These are phyloP conservation scores for Malthinus seriepunctatus DNA, from an alignment of 2,888 invertebrate species.

Conservation along the genomic window DNA sequence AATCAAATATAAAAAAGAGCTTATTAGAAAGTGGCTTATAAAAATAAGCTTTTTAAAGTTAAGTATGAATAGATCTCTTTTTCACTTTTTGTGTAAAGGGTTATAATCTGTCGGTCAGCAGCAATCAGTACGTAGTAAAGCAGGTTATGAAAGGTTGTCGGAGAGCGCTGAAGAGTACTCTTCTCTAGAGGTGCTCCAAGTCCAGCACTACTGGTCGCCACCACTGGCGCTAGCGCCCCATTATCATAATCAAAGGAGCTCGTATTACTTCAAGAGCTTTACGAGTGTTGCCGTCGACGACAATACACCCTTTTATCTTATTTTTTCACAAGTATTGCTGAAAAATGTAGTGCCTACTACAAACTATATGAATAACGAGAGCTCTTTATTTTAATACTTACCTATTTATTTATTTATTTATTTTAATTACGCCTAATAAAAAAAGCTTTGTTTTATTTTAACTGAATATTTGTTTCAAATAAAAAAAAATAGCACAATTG, in stretches of 20 bases:
- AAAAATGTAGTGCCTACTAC: slow-evolving; percentile 14
- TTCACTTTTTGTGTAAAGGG: slow-evolving; percentile 32
- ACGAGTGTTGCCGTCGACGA: slow-evolving; percentile 34
- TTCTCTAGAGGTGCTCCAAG: slow-evolving; percentile 33
- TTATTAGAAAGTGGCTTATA: too few species aligned
- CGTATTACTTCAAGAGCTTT: slow-evolving; percentile 35
- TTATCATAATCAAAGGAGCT: slow-evolving; percentile 39
- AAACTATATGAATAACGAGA: not conserved
- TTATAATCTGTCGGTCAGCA: slow-evolving; percentile 44
- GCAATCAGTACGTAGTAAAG: slow-evolving; percentile 34
- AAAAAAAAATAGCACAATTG: too few species aligned
- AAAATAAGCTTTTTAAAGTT: slow-evolving; percentile 19
- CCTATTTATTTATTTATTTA: too few species aligned
- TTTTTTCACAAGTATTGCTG: slow-evolving; percentile 23
- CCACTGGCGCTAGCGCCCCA: slow-evolving; percentile 32
- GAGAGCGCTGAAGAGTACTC: slow-evolving; percentile 36
- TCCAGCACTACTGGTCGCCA: slow-evolving; percentile 34
- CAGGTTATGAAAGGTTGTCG: slow-evolving; percentile 37
- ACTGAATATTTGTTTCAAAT: too few species aligned
- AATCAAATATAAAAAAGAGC: slow-evolving; percentile 3
- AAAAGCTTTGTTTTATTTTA: not conserved
- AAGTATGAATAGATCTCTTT: slow-evolving; percentile 32
- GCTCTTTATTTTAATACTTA: too few species aligned
- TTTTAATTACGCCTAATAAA: too few species aligned
- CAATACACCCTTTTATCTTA: slow-evolving; percentile 27